Conservation (phyloP, 2,888 invertebrate genomes). For the Leptopilina myrica region DNA sequence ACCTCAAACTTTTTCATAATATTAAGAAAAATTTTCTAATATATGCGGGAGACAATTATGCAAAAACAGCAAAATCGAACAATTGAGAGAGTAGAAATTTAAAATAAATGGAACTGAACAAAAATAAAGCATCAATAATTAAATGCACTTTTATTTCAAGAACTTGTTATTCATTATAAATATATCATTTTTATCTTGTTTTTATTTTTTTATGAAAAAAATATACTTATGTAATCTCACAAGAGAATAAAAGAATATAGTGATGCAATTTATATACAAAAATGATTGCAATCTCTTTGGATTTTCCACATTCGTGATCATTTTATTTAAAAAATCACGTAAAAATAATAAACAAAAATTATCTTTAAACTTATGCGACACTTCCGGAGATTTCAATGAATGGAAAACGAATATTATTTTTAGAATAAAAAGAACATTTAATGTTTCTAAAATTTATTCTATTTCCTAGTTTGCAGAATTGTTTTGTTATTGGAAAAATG, state of each 20-base stretch:
- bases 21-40: no score
- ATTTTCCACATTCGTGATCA: conserved; percentile 11
- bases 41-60: no score
- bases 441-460: no score
- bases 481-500: no score
- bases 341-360: not conserved
- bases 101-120: no score
- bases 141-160: not conserved
- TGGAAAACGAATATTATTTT: no score
- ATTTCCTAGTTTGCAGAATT: no score
- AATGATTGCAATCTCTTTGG: not conserved
- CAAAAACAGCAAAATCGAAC: no score
- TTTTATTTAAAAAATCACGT: not conserved
- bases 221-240: not conserved
- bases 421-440: no score
- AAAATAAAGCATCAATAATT: not conserved
- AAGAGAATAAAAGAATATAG: not conserved
- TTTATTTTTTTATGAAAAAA: not conserved
- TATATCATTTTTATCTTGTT: not conserved
- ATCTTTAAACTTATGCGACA: not conserved
- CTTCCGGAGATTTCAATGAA: not conserved
- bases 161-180: not conserved
- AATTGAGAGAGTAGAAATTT: no score
- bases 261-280: conserved; percentile 6
- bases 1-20: no score